Evolutionary conservation across 2,797 vertebrate species (phyloP).

Genomic region (Gymnothorax reevesii): DNA sequence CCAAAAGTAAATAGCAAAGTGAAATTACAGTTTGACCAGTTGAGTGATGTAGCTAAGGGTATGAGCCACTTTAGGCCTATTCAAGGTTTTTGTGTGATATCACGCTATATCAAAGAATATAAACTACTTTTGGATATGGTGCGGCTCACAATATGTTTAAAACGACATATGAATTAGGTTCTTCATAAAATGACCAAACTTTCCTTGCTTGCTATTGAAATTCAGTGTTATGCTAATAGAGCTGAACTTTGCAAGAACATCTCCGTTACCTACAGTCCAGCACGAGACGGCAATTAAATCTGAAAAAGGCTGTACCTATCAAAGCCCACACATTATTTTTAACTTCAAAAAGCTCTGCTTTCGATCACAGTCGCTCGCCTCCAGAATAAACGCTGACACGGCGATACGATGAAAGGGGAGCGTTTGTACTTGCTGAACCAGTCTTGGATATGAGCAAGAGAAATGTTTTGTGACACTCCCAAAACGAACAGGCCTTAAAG

Average conservation of each 20-base stretch:
- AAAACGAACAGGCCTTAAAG: neutral
- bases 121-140: neutral
- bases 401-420: neutral
- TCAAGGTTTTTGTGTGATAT: neutral
- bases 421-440: conserved; percentile 20
- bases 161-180: neutral
- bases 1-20: neutral
- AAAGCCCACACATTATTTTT: conserved; percentile 42
- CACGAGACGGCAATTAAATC: conserved; percentile 38
- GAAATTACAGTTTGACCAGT: neutral
- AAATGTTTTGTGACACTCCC: neutral
- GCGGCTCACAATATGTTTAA: neutral
- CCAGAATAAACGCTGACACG: neutral
- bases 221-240: conserved; percentile 36
- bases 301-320: conserved; percentile 43
- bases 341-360: conserved; percentile 34
- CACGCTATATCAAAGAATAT: neutral
- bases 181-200: neutral
- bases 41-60: neutral
- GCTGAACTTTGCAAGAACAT: conserved; percentile 40
- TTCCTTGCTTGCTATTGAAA: conserved; percentile 29
- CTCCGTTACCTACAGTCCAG: conserved; percentile 12
- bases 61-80: neutral
- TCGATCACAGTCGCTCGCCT: conserved; percentile 9
- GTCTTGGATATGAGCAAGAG: conserved; percentile 11